Percentiles rank a stretch among this genome's conserved stretches.
These are phyloP conservation scores for Coryphaenoides rupestris DNA, from an alignment of 2,113 vertebrate species.

Conservation along the genomic window DNA sequence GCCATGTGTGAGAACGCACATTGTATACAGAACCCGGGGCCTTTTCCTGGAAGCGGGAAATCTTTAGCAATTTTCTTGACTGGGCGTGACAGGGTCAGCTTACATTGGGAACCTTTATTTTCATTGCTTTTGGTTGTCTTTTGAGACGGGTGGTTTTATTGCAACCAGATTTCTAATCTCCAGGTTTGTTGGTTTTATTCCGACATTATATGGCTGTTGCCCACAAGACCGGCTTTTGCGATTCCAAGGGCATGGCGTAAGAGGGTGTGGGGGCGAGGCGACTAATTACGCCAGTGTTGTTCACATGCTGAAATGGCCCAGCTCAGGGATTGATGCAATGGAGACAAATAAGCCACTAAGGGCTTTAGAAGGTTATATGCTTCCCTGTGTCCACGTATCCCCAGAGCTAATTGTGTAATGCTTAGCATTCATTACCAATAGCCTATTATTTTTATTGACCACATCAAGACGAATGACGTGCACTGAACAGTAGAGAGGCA, in stretches of 20 bases:
- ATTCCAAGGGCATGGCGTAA: constrained; percentile 43
- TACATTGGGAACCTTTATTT: neutral
- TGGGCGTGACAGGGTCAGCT: neutral
- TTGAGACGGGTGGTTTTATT: constrained; percentile 12
- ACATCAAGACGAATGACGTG: no score
- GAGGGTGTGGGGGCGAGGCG: constrained; percentile 36
- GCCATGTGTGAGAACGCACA: neutral
- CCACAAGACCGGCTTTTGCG: constrained; percentile 1
- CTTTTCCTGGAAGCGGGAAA: neutral
- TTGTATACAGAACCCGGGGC: neutral
- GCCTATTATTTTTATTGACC: no score
- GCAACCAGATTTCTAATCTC: constrained; percentile 15
- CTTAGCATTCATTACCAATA: no score
- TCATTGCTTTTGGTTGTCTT: neutral
- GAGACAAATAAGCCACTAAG: constrained; percentile 15
- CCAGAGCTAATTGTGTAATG: no score
- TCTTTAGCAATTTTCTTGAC: neutral
- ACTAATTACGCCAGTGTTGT: constrained; percentile 33
- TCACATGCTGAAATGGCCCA: neutral
- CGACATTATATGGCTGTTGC: constrained; percentile 16
- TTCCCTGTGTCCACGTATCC: no score
- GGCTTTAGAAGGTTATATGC: constrained; percentile 6
- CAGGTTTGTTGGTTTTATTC: constrained; percentile 11
- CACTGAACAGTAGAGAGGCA: no score
- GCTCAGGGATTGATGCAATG: constrained; percentile 23